These are phyloP conservation scores for Arvicanthis niloticus DNA, from an alignment of 2,113 vertebrate species.

Conservation along the genomic window DNA sequence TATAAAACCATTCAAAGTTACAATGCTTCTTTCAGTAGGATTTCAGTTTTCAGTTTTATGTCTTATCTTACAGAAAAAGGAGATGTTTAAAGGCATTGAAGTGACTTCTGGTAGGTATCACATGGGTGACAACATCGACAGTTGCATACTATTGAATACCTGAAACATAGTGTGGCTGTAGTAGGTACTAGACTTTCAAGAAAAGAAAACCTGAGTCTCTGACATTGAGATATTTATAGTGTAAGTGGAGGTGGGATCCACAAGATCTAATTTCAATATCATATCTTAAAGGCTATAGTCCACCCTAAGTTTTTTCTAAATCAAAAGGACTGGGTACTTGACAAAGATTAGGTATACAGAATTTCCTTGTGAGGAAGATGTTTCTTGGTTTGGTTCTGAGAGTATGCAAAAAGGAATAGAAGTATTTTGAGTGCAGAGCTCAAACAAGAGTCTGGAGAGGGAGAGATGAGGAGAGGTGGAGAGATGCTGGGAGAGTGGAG, in stretches of 20 bases:
- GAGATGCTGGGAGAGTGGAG: too few species aligned
- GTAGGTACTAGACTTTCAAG: too few species aligned
- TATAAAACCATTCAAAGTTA: not conserved
- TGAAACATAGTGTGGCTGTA: not conserved
- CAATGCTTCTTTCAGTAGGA: not conserved
- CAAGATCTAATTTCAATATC: not conserved
- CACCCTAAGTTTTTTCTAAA: not conserved
- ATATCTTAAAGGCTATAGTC: not conserved
- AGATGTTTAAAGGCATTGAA: not conserved
- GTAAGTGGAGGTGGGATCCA: not conserved
- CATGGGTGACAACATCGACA: not conserved
- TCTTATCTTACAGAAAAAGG: not conserved
- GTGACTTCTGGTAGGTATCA: not conserved
- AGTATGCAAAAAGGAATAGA: not conserved
- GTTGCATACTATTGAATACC: not conserved
- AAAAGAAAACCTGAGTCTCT: not conserved
- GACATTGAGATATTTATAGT: not conserved
- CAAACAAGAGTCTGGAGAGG: not conserved
- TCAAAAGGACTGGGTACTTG: not conserved
- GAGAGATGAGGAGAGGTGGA: fast-evolving
- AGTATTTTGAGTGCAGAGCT: not conserved
- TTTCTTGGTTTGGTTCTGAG: not conserved
- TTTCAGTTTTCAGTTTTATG: not conserved
- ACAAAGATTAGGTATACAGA: not conserved
- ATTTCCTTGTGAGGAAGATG: not conserved